phyloP scores from a whole-genome alignment of 2,888 invertebrate species.

The Beris morrisii region DNA sequence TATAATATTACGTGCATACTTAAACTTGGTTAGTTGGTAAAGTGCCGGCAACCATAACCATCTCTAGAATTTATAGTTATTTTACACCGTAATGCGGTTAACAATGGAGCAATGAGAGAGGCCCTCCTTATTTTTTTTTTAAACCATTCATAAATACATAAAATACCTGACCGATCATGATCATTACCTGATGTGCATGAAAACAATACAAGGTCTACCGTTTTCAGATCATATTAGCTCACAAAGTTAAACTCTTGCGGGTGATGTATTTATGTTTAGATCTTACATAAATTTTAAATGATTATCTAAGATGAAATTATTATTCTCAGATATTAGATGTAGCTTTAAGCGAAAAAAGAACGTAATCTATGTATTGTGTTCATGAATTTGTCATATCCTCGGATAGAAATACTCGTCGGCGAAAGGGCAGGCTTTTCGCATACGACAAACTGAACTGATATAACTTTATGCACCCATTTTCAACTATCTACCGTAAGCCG shows the following conservation, averaged over 20 bases:
- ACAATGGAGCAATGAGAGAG: slow-evolving; percentile 8
- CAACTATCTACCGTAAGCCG: too few species aligned
- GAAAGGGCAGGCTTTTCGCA: too few species aligned
- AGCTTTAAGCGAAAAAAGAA: too few species aligned
- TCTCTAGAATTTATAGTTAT: slow-evolving; percentile 19
- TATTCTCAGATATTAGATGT: too few species aligned
- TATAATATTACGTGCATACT: slow-evolving; percentile 5
- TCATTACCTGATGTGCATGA: background rate
- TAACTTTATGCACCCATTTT: too few species aligned
- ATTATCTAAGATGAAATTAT: too few species aligned
- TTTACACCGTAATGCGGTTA: slow-evolving; percentile 15
- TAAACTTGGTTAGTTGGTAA: background rate
- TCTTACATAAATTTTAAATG: too few species aligned
- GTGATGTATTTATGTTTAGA: too few species aligned
- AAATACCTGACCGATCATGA: slow-evolving; percentile 3
- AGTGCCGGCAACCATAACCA: slow-evolving; percentile 12
- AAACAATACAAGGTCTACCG: slow-evolving; percentile 8
- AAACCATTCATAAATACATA: background rate
- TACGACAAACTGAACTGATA: too few species aligned
- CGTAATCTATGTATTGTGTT: too few species aligned
- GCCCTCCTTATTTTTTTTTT: background rate
- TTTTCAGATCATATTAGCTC: slow-evolving; percentile 6
- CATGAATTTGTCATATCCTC: too few species aligned
- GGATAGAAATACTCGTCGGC: too few species aligned
- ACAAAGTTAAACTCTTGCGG: background rate